Percentiles rank a stretch among this genome's conserved stretches.
phyloP scores from a whole-genome alignment of 2,888 invertebrate species.

The Aspidiotus rigidus region DNA sequence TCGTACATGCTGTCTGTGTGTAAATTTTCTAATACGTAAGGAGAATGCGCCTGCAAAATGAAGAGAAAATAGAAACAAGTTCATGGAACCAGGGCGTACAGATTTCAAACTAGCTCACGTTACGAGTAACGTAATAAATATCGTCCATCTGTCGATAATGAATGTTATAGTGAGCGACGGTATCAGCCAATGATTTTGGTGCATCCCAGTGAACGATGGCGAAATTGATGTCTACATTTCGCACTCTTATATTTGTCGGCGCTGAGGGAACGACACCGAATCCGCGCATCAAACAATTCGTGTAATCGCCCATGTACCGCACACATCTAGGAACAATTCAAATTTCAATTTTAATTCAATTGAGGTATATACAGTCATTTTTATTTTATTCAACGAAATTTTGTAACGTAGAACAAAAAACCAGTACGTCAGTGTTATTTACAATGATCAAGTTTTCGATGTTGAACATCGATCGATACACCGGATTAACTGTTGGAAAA shows the following conservation, averaged over 20 bases:
- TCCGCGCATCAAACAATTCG: constrained; percentile 72
- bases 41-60: constrained; percentile 42
- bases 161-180: constrained; percentile 55
- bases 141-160: constrained; percentile 53
- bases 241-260: constrained; percentile 59
- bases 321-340: constrained; percentile 52
- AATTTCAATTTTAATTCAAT: no score
- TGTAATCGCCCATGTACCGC: constrained; percentile 70
- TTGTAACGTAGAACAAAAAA: no score
- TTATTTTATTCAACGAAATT: no score
- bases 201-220: constrained; percentile 69
- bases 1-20: constrained; percentile 68
- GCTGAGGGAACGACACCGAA: constrained; percentile 72
- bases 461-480: no score
- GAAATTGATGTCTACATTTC: constrained; percentile 65
- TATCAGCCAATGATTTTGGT: constrained; percentile 60
- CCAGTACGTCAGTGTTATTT: no score
- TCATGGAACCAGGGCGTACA: not conserved
- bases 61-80: not conserved
- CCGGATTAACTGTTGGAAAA: no score
- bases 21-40: constrained; percentile 64
- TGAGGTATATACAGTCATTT: no score
- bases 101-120: constrained; percentile 36
- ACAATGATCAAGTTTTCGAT: no score
- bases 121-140: constrained; percentile 51